Base-by-base conservation (phyloP, 2,888 invertebrate species). In the Drosophila engyochracea region DNA sequence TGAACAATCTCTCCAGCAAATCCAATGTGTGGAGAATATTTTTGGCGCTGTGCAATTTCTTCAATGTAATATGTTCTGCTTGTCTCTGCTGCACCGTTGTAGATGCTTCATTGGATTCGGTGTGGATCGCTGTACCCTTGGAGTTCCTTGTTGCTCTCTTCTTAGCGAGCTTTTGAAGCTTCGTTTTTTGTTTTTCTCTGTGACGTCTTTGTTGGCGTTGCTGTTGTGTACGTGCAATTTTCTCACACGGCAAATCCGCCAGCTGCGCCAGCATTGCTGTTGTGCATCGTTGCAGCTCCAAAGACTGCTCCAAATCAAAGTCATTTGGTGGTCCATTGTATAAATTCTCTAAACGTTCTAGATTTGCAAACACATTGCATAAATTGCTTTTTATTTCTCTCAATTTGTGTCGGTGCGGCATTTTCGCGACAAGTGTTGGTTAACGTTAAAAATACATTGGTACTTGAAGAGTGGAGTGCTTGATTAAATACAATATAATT, bases 21-120 rank as follows among this genome's bases (percentile, higher is more conserved):
- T 91, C 86, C 49, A 92, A 87, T 12, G 70, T 86, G 4, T 80
- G 65, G 10, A 92, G 65, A 49, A 86, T 85, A 3, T 79, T 81
- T 30, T 79, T 76, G 4, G 91, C 87, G 59, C 91, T 83, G 28
- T 81, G 71, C 7, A 73, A 65, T 35, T 76, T 89, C 51, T 66
- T 79, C 0, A 83, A 70, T 10, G 70, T 74, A 3, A 88, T 72
- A 35, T 83, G 73, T 12, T 76, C 31, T 9, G 76, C 35, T 30
- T 72, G 71, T 25, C 25, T 25, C 19, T 60, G 60, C 1, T 37
- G 16, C 7, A 22, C 14, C 51, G 10, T 39, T 37, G 41, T 39
- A 25, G 39, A 22, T 35, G 9, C n/a, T 12, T 22, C 10, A 19
- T 33, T 10, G 9, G 6, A 12, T 30, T 35, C 4, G 5, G 14